Base-by-base conservation (phyloP, 2,888 invertebrate species). In the Pilophorus perplexus region DNA sequence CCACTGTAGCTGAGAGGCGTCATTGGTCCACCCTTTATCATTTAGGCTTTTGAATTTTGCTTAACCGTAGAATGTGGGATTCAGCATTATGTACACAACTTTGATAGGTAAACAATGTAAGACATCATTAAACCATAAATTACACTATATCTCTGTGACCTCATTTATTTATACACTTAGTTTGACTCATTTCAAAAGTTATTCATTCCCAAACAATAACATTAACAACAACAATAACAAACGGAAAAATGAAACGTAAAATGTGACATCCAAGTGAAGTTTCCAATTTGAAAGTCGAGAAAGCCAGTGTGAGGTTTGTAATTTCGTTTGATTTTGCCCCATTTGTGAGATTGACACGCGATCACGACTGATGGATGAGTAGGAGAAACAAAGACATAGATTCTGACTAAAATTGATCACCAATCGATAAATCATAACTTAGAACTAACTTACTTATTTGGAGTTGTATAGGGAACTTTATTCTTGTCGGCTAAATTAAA, bases 21-120 rank as follows among this genome's bases (percentile, higher is more conserved):
- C n/a, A n/a, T 42, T 42, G 59, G 59, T 59, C 59, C 59, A 59
- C 42, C 42, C 59, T 25, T 59, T 59, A 42, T 40, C 59, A 59
- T 59, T 59, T 59, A 16, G 27, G 16, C 59, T 59, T 42, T 27
- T 59, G 14, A 42, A 25, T 40, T 52, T 25, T 40, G 25, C 28
- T 27, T 40, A 55, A 59, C 12, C 16, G 59, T 59, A 42, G 16
- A 59, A 40, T 25, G 59, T 59, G 42, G 42, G 25, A 40, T n/a
- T n/a, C n/a, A n/a, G n/a, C n/a, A n/a, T n/a, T n/a, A n/a, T n/a
- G n/a, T n/a, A n/a, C n/a, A n/a, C n/a, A n/a, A n/a, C n/a, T n/a
- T n/a, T n/a, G n/a, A n/a, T n/a, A n/a, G n/a, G n/a, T n/a, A n/a
- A n/a, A n/a, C n/a, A n/a, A n/a, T n/a, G n/a, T n/a, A n/a, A 33